Conservation (phyloP, 2,888 invertebrate species). For the Autographa pulchrina region DNA sequence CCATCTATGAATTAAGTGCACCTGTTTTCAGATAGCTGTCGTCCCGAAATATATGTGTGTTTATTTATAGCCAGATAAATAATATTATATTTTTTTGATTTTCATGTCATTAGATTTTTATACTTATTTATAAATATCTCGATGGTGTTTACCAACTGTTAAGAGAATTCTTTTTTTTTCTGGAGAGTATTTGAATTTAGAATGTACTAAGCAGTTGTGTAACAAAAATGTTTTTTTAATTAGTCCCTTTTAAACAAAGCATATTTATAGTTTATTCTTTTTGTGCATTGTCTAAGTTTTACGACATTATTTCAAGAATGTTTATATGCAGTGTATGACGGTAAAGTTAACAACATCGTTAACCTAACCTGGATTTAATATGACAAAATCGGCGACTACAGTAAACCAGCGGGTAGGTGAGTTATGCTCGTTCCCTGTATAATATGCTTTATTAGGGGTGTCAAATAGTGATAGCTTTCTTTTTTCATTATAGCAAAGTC, state of each 20-base stretch:
- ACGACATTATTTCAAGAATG: not conserved
- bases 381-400: not conserved
- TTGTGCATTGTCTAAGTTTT: not conserved
- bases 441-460: not conserved
- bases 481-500: too few relatives aligned
- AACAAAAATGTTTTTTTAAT: too few relatives aligned
- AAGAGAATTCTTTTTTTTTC: too few relatives aligned
- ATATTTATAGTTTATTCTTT: too few relatives aligned
- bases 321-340: not conserved
- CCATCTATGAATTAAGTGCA: conserved; percentile 1
- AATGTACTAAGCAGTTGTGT: too few relatives aligned
- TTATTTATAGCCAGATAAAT: not conserved
- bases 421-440: not conserved
- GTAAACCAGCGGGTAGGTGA: not conserved
- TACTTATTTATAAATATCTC: too few relatives aligned
- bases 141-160: too few relatives aligned
- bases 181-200: too few relatives aligned
- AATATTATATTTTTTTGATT: too few relatives aligned
- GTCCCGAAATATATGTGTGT: not conserved
- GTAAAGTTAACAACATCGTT: not conserved
- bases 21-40: conserved; percentile 1
- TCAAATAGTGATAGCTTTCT: too few relatives aligned
- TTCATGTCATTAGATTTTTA: too few relatives aligned
- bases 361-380: not conserved
- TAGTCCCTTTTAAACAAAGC: too few relatives aligned